phyloP scores from a whole-genome alignment of 2,888 invertebrate species.

The Thera britannica region DNA sequence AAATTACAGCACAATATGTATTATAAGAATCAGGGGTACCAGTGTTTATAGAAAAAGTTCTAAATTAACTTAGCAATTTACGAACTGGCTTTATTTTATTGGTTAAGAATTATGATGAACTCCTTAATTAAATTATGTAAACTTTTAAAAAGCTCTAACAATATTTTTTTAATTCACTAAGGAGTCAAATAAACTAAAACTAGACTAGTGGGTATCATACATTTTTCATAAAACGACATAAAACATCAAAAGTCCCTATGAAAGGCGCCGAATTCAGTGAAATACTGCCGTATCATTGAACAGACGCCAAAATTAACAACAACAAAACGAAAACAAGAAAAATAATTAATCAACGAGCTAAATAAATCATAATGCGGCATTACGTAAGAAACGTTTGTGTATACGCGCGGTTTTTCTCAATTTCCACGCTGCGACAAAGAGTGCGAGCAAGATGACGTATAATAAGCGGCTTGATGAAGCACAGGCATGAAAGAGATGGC shows the following conservation, averaged over 20 bases:
- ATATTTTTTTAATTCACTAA: conserved; percentile 1
- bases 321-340: conserved; percentile 67
- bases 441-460: conserved; percentile 51
- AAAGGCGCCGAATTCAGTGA: conserved; percentile 37
- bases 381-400: conserved; percentile 62
- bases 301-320: conserved; percentile 67
- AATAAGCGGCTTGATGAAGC: conserved; percentile 40
- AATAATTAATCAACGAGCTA: conserved; percentile 70
- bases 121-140: too few relatives aligned
- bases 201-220: not conserved
- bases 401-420: conserved; percentile 67
- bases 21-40: too few relatives aligned
- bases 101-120: too few relatives aligned
- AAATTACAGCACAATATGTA: too few relatives aligned
- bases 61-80: too few relatives aligned
- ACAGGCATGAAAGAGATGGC: conserved; percentile 55
- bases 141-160: not conserved
- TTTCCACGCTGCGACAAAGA: conserved; percentile 62
- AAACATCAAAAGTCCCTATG: conserved; percentile 39
- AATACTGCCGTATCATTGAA: conserved; percentile 55
- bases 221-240: conserved; percentile 28
- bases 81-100: too few relatives aligned
- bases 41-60: too few relatives aligned
- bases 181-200: conserved; percentile 1
- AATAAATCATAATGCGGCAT: conserved; percentile 76